Conservation (phyloP, 2,113 vertebrate species). For the Thunnus maccoyii region DNA sequence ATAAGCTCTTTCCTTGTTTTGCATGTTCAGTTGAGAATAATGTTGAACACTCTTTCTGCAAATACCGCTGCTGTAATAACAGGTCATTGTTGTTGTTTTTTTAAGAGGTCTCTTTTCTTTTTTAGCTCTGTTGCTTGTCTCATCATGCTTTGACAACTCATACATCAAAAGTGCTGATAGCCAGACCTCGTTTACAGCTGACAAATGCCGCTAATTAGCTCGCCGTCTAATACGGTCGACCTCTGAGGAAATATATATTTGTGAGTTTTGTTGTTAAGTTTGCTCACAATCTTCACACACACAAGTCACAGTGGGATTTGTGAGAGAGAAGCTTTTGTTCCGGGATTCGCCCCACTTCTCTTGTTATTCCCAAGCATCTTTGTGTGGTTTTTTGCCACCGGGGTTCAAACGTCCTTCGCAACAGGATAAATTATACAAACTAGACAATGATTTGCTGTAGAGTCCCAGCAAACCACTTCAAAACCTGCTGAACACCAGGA, state of each 20-base stretch:
- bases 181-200: background rate
- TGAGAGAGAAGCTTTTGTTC: background rate
- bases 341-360: background rate
- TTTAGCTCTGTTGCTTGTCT: background rate
- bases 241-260: background rate
- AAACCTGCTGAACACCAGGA: background rate
- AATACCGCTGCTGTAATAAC: no score
- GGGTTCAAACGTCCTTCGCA: background rate
- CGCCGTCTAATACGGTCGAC: no score
- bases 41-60: no score
- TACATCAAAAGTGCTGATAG: background rate
- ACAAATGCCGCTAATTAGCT: background rate
- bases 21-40: no score
- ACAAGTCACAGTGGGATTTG: no score
- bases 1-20: no score
- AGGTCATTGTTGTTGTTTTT: no score
- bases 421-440: conserved; percentile 9
- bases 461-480: background rate
- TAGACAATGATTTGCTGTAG: background rate
- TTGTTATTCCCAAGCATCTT: background rate
- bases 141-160: background rate
- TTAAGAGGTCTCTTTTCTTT: no score
- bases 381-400: background rate
- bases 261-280: background rate
- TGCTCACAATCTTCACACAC: background rate